Percentiles rank a stretch among this genome's conserved stretches.
Evolutionary conservation across 2,888 invertebrate genomes (phyloP).

Genomic region (Nezara viridula): DNA sequence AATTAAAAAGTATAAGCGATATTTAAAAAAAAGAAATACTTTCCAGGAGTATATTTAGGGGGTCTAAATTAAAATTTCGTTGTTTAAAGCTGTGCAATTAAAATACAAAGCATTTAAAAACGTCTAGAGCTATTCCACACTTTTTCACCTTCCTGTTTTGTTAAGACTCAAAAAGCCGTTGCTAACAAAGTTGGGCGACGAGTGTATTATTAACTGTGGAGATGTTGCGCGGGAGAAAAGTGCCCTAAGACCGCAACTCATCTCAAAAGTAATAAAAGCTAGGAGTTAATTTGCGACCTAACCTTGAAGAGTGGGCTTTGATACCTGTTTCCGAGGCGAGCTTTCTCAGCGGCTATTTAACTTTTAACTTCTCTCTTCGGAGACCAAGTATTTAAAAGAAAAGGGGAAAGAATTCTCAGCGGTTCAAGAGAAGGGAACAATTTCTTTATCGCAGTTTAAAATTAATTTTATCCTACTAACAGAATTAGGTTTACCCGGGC

Average conservation of each 20-base stretch:
- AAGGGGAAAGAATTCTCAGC: not conserved
- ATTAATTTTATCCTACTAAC: not conserved
- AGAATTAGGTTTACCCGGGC: not conserved
- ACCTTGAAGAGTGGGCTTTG: not conserved
- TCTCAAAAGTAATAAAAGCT: conserved; percentile 23
- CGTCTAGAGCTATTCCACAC: not conserved
- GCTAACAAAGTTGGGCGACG: not conserved
- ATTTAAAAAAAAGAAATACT: not conserved
- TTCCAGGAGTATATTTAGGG: not conserved
- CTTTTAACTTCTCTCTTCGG: not conserved
- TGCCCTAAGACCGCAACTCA: conserved; percentile 10
- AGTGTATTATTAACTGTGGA: not conserved
- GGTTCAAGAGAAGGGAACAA: not conserved
- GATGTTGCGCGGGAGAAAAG: not conserved
- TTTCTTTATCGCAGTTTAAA: not conserved
- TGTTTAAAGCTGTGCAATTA: not conserved
- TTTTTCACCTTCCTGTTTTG: not conserved
- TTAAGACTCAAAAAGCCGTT: not conserved
- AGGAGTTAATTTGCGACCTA: conserved; percentile 4
- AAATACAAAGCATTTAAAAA: not conserved
- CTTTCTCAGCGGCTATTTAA: not conserved
- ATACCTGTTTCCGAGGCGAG: not conserved
- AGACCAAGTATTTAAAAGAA: not conserved
- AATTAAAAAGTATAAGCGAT: not conserved
- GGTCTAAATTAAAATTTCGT: not conserved